phyloP scores from a whole-genome alignment of 2,797 vertebrate species.

The Thamnophis elegans region DNA sequence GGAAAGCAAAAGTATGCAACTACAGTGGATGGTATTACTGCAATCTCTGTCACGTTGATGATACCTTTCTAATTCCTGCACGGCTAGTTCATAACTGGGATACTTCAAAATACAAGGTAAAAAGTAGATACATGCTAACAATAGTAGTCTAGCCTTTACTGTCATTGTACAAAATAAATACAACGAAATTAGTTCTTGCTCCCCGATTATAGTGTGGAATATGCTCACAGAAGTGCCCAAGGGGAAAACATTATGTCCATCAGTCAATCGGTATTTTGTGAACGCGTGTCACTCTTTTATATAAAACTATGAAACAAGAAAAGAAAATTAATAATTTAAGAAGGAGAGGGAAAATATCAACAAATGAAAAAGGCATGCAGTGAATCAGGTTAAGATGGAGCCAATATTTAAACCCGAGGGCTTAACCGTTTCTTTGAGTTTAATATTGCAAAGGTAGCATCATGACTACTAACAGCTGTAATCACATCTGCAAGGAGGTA shows the following conservation, averaged over 20 bases:
- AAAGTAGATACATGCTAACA: not conserved
- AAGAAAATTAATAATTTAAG: not conserved
- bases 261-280: not conserved
- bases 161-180: too few species aligned
- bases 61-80: conserved; percentile 93
- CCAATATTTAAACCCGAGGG: not conserved
- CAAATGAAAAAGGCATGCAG: not conserved
- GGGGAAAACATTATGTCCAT: not conserved
- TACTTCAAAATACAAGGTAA: conserved; percentile 93
- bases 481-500: not conserved
- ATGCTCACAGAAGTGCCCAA: not conserved
- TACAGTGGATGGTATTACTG: conserved; percentile 99
- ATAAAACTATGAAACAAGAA: not conserved
- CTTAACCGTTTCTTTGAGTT: not conserved
- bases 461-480: not conserved
- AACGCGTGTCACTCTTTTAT: not conserved
- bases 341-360: not conserved
- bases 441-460: not conserved
- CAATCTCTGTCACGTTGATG: conserved; percentile 90
- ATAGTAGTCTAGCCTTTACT: too few species aligned
- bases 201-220: not conserved
- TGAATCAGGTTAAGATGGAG: not conserved
- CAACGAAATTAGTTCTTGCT: not conserved
- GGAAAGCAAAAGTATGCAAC: conserved; percentile 93
- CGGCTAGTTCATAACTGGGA: conserved; percentile 98